Conservation (phyloP, 2,888 invertebrate species). For the Tyria jacobaeae region DNA sequence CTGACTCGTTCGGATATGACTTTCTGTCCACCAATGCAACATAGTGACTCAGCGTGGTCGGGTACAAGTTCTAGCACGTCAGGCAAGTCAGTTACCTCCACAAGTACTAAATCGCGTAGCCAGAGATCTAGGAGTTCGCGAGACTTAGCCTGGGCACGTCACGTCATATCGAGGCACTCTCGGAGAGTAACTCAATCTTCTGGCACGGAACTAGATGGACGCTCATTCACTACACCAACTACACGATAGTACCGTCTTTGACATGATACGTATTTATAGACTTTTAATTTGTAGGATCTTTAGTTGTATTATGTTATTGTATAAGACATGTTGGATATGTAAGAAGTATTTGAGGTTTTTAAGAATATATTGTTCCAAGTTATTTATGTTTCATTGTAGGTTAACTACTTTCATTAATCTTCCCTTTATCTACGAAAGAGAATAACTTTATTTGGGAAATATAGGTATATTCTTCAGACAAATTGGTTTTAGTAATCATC, state of each 20-base stretch:
- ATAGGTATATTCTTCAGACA: too few species aligned
- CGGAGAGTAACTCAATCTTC: slow-evolving; percentile 44
- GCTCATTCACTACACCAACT: slow-evolving; percentile 65
- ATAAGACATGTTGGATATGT: slow-evolving; percentile 67
- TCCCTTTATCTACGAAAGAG: not conserved
- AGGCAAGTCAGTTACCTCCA: slow-evolving; percentile 57
- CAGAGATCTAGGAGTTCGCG: slow-evolving; percentile 59
- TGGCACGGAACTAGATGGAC: slow-evolving; percentile 61
- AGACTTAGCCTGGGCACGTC: slow-evolving; percentile 71
- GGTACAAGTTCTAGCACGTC: slow-evolving; percentile 58
- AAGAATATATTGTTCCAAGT: slow-evolving; percentile 55
- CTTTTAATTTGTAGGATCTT: slow-evolving; percentile 61
- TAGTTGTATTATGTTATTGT: slow-evolving; percentile 53
- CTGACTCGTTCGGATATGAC: slow-evolving; percentile 60
- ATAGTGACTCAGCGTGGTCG: slow-evolving; percentile 63
- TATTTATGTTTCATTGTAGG: slow-evolving; percentile 22
- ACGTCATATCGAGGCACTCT: slow-evolving; percentile 59
- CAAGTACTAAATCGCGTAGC: slow-evolving; percentile 62
- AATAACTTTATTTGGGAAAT: too few species aligned
- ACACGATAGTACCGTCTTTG: slow-evolving; percentile 50
- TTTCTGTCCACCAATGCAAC: slow-evolving; percentile 50
- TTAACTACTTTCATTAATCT: slow-evolving; percentile 10
- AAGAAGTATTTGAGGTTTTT: slow-evolving; percentile 67
- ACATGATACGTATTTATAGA: slow-evolving; percentile 53
- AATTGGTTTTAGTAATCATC: too few species aligned